Evolutionary conservation across 2,113 vertebrate genomes (phyloP), one percentile per base, ranked within the genome.

Genomic region (Ploceus nigricollis): DNA sequence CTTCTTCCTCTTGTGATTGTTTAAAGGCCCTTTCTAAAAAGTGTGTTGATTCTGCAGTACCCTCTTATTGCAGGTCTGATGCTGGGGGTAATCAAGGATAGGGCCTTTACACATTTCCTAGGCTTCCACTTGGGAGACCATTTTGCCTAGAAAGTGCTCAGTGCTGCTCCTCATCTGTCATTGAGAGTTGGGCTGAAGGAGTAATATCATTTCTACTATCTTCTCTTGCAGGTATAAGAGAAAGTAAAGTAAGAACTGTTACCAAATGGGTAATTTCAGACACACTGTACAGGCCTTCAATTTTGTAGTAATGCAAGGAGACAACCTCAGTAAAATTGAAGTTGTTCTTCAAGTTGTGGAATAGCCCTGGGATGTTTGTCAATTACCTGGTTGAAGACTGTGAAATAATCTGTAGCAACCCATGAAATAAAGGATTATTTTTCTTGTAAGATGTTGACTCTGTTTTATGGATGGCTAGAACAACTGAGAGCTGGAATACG

Each of bases 221-320:
- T 94, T 97, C 70, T 91, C 82, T 87, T 56, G 81, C 69, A 98
- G 98, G 88, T 98, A 98, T 69, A 98, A 98, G 93, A 98, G 98
- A 79, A 98, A 98, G 76, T 98, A 95, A 94, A 98, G 64, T 98
- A 96, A 94, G 77, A 33, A 10, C 19, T n/a, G 31, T 27, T 73
- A 47, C 57, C 37, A 82, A 42, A 70, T 12, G 35, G 51, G 37
- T 54, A 31, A 40, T 15, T 37, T 45, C 70, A 94, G 31, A 63
- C 2, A 5, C 8, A 48, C 3, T 64, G 24, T 57, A 48, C 31
- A 22, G 7, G 4, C 10, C 30, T 27, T 79, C 6, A 1, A 31
- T 57, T 93, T 44, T 53, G 71, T 68, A 44, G 3, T 81, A n/a
- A 44, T 35, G 24, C 5, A 17, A 72, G 39, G 21, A 86, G 22